phyloP scores from a whole-genome alignment of 2,797 vertebrate genomes.

The Coregonus ussuriensis region DNA sequence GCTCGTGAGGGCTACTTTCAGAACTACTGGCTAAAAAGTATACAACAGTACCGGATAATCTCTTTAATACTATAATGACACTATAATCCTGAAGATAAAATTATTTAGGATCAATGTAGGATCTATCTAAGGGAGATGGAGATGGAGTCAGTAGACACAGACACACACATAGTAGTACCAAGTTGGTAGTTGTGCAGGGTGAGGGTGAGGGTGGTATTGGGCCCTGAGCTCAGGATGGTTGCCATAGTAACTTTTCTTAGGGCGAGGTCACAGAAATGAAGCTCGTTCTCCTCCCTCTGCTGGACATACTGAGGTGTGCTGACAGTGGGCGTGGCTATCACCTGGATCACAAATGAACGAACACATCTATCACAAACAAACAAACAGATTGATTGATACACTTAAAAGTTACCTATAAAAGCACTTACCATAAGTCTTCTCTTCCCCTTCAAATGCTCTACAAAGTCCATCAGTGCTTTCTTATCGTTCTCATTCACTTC shows the following conservation, averaged over 20 bases:
- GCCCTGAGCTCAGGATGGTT: slow-evolving; percentile 69
- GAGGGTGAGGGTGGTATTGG: slow-evolving; percentile 56
- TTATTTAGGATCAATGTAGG: neutral
- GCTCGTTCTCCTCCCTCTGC: slow-evolving; percentile 71
- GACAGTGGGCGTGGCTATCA: slow-evolving; percentile 74
- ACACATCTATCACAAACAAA: neutral
- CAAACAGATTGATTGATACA: neutral
- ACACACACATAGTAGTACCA: slow-evolving; percentile 49
- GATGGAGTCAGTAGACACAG: neutral
- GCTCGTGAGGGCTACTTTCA: too few relatives aligned
- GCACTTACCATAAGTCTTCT: slow-evolving; percentile 78
- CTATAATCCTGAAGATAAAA: too few relatives aligned
- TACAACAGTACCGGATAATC: too few relatives aligned
- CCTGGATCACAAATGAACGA: slow-evolving; percentile 48
- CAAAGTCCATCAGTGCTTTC: slow-evolving; percentile 63
- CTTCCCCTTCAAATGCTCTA: slow-evolving; percentile 67
- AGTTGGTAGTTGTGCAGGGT: slow-evolving; percentile 70
- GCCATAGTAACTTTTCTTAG: slow-evolving; percentile 72
- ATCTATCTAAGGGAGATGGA: neutral
- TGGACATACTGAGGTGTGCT: slow-evolving; percentile 68
- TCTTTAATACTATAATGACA: too few relatives aligned
- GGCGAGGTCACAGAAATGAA: slow-evolving; percentile 69
- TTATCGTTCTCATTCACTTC: slow-evolving; percentile 67
- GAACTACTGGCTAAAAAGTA: too few relatives aligned
- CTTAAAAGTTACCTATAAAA: neutral